A percentile compares a stretch with the other conserved stretches of the same genome.
These are phyloP conservation scores for Calephelis nemesis DNA, from an alignment of 1,140 invertebrate genomes.

Conservation along the genomic window DNA sequence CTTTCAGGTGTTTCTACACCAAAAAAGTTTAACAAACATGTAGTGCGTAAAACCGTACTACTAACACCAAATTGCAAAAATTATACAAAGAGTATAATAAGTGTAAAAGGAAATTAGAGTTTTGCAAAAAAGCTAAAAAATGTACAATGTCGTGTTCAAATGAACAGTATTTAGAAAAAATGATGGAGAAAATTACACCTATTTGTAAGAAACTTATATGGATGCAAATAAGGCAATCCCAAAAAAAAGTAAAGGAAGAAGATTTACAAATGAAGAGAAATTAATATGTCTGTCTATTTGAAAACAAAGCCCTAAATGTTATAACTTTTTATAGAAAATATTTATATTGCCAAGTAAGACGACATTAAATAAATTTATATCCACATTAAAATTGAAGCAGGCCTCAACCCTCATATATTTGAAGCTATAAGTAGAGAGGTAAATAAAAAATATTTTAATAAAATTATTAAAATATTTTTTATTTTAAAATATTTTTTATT, in stretches of 20 bases:
- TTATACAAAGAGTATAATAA: neutral
- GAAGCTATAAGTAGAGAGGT: neutral
- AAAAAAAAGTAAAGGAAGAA: neutral
- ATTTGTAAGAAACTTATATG: neutral
- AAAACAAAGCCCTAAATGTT: too few species aligned
- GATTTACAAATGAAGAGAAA: neutral
- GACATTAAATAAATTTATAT: neutral
- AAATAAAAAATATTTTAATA: neutral
- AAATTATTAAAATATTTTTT: too few species aligned
- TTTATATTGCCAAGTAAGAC: neutral
- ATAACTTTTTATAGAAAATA: neutral
- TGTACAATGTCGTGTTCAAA: neutral
- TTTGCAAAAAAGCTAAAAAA: neutral
- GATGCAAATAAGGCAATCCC: neutral
- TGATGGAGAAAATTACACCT: neutral
- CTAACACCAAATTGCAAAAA: constrained; percentile 1
- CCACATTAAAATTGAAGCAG: neutral
- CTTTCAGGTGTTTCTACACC: too few species aligned
- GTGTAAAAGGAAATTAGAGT: neutral
- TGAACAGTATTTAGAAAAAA: neutral
- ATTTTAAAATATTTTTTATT: too few species aligned
- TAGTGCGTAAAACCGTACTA: neutral
- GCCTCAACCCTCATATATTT: neutral
- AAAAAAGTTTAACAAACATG: too few species aligned
- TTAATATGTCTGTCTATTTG: too few species aligned